These are phyloP conservation scores for Chlorops oryzae DNA, from an alignment of 1,140 invertebrate genomes.

Conservation along the genomic window DNA sequence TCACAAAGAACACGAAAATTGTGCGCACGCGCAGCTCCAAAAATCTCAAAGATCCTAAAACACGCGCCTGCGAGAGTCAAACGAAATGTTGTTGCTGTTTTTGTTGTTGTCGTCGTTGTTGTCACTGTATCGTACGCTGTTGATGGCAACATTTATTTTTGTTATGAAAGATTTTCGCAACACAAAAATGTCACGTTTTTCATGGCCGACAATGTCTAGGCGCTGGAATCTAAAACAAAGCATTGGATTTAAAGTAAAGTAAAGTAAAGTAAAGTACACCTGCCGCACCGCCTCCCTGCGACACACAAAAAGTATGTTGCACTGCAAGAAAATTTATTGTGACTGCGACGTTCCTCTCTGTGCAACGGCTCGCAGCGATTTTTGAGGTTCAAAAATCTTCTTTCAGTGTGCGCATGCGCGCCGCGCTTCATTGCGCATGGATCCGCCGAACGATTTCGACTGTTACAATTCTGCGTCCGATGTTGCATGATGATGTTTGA, in stretches of 20 bases:
- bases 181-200: constrained; percentile 49
- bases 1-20: constrained; percentile 7
- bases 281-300: no score
- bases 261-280: no score
- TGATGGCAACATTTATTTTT: constrained; percentile 43
- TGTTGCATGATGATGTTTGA: constrained; percentile 10
- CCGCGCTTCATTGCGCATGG: background rate
- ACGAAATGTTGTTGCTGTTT: constrained; percentile 17
- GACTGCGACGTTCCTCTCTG: no score
- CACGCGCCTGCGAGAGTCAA: background rate
- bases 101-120: constrained; percentile 20
- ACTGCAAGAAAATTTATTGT: no score
- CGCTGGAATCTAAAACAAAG: no score
- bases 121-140: constrained; percentile 21
- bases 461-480: background rate
- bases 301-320: no score
- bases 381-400: no score
- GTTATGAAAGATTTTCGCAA: constrained; percentile 48
- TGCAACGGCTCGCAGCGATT: no score
- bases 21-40: constrained; percentile 9
- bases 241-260: no score
- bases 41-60: constrained; percentile 1
- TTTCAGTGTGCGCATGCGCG: constrained; percentile 14
- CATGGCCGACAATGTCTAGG: constrained; percentile 42
- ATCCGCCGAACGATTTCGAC: background rate